Conservation (phyloP, 2,888 invertebrate species). For the Drosophila pseudotalamancana region DNA sequence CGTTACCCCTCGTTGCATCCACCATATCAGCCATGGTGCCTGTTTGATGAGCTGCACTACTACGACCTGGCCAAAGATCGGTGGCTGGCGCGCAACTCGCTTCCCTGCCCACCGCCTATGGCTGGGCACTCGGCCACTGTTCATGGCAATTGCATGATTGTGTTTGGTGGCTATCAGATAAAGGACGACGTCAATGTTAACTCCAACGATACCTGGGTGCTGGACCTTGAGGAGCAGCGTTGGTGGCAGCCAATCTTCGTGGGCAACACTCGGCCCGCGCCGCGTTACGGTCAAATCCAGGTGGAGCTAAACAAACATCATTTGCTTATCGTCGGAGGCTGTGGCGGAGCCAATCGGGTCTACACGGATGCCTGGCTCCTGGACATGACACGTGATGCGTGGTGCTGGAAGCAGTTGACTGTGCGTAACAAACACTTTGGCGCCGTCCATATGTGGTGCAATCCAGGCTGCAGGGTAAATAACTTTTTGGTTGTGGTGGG, state of each 20-base stretch:
- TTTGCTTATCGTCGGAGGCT: constrained; percentile 93
- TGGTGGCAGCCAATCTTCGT: constrained; percentile 91
- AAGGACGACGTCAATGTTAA: constrained; percentile 85
- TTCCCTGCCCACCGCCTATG: constrained; percentile 85
- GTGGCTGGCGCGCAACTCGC: constrained; percentile 86
- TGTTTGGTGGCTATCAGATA: constrained; percentile 90
- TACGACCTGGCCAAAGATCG: constrained; percentile 92
- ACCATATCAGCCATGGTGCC: constrained; percentile 92
- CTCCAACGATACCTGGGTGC: constrained; percentile 95
- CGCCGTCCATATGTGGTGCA: constrained; percentile 96
- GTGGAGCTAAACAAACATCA: constrained; percentile 91
- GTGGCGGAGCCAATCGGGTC: constrained; percentile 93
- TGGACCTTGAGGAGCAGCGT: constrained; percentile 89
- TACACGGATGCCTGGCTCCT: constrained; percentile 97
- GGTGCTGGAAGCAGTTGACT: constrained; percentile 91
- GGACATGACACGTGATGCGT: constrained; percentile 88
- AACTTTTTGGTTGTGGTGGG: constrained; percentile 90
- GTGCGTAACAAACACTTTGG: constrained; percentile 91
- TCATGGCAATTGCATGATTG: constrained; percentile 91
- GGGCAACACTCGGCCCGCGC: constrained; percentile 88
- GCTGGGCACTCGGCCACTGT: constrained; percentile 97
- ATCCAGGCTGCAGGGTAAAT: constrained; percentile 92
- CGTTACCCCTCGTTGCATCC: constrained; percentile 95
- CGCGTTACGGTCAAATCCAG: constrained; percentile 97
- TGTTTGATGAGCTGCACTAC: constrained; percentile 96